Evolutionary conservation across 2,113 vertebrate genomes (phyloP).

Genomic region (Aegotheles bennettii): DNA sequence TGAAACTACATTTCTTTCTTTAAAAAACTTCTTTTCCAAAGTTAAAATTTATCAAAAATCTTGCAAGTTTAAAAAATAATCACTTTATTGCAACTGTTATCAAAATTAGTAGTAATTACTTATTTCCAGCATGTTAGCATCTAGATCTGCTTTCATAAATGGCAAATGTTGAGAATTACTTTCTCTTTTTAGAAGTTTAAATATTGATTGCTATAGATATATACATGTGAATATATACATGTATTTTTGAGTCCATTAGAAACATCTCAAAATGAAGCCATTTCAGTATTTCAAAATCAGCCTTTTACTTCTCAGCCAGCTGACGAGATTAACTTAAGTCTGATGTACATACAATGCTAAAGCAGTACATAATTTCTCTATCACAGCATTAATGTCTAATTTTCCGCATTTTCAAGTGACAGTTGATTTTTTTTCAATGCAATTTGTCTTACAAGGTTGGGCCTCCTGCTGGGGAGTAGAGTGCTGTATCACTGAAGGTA

Average conservation of each 20-base stretch:
- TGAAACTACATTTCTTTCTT: neutral
- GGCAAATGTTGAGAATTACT: neutral
- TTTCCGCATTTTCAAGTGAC: neutral
- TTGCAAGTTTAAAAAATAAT: neutral
- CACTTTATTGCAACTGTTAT: neutral
- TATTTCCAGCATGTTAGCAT: neutral
- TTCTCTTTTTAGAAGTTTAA: neutral
- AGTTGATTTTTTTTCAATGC: neutral
- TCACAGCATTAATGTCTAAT: neutral
- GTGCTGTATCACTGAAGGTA: neutral
- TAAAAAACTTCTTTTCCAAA: neutral
- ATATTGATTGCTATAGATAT: neutral
- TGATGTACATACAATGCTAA: neutral
- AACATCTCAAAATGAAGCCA: neutral
- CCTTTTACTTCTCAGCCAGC: neutral
- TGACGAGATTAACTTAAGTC: neutral
- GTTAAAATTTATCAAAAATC: neutral
- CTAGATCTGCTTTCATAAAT: neutral
- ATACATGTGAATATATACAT: fast-evolving
- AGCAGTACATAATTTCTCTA: neutral
- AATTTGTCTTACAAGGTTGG: neutral
- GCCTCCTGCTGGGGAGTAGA: constrained; percentile 23
- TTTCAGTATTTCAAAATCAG: neutral
- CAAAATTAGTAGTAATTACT: neutral
- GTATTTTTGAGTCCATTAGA: neutral